These are phyloP conservation scores for Meloidogyne exigua DNA, from an alignment of 1,140 invertebrate species.

Conservation along the genomic window DNA sequence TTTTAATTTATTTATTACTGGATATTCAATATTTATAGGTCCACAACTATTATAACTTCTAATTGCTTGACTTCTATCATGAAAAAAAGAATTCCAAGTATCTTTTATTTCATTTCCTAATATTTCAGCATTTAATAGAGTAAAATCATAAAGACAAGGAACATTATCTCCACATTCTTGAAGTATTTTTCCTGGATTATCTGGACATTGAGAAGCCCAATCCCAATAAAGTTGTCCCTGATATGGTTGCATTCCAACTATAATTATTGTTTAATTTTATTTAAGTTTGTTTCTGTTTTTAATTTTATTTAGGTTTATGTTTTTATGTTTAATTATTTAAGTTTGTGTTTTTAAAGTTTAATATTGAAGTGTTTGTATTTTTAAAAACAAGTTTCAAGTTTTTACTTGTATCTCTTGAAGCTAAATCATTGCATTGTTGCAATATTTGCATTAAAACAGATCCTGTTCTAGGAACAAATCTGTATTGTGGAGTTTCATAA, in stretches of 20 bases:
- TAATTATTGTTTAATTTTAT: constrained; percentile 29
- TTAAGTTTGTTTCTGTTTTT: background rate
- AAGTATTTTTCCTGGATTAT: constrained; percentile 57
- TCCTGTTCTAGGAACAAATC: constrained; percentile 49
- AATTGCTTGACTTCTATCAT: constrained; percentile 51
- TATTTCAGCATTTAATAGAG: constrained; percentile 54
- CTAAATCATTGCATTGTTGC: constrained; percentile 54
- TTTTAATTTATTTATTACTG: constrained; percentile 2
- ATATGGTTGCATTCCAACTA: constrained; percentile 56
- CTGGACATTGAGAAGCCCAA: constrained; percentile 57
- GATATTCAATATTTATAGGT: constrained; percentile 63
- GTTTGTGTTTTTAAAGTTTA: too few relatives aligned
- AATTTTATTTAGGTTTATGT: background rate
- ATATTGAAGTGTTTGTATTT: too few relatives aligned
- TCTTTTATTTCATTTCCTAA: constrained; percentile 52
- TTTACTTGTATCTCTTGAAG: background rate
- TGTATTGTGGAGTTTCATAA: constrained; percentile 47
- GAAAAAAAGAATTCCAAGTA: constrained; percentile 56
- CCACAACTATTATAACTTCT: constrained; percentile 63
- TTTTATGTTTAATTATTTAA: too few relatives aligned
- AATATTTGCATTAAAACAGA: constrained; percentile 52
- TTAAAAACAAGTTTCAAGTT: too few relatives aligned
- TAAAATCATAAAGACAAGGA: constrained; percentile 58
- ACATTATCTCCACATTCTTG: constrained; percentile 56
- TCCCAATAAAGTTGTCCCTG: constrained; percentile 49